Evolutionary conservation across 1,140 invertebrate genomes (phyloP), one percentile per base, ranked within the genome.

Genomic region (Micrasema minimum): DNA sequence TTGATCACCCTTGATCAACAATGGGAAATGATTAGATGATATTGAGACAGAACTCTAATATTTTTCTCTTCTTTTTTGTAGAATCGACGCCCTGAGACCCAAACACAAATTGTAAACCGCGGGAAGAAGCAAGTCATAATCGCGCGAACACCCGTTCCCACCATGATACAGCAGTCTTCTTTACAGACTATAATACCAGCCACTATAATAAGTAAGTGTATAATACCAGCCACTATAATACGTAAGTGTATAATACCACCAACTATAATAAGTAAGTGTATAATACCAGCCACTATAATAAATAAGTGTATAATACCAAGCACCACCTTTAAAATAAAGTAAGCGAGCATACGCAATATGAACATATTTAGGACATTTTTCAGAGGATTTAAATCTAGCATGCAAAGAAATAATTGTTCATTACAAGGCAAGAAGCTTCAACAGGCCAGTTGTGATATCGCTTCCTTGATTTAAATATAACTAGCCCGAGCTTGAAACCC

Each of bases 71-170:
- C 43, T 20, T 48, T 53, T 6, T 53, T 26, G 0, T 53, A 53
- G 50, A 26, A 26, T 22, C 41, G 11, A 3, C 41, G 2, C 2
- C 14, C 14, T 12, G 41, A 5, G 41, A 3, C 41, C 14, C 2
- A 2, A 12, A 12, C 2, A 45, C 14, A n/a, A 16, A 3, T 53
- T 53, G n/a, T 41, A 6, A 59, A 59, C 18, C 55, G 55, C 0
- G 18, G 18, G 10, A 59, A 59, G 7, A 43, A 59, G 18, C 35
- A 59, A 22, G 55, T 59, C 37, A 59, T 59, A 31, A 59, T 59
- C 16, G 55, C 55, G 2, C 16, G 55, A 7, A 41, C 55, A 16
- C 9, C 55, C 35, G 37, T 41, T 0, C 55, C 55, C 14, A 14
- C 31, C 37, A 59, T 59, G 55, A 14, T 59, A 0, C 14, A 31